These are phyloP conservation scores for Sylvia borin DNA, from an alignment of 2,797 vertebrate genomes.

Conservation along the genomic window DNA sequence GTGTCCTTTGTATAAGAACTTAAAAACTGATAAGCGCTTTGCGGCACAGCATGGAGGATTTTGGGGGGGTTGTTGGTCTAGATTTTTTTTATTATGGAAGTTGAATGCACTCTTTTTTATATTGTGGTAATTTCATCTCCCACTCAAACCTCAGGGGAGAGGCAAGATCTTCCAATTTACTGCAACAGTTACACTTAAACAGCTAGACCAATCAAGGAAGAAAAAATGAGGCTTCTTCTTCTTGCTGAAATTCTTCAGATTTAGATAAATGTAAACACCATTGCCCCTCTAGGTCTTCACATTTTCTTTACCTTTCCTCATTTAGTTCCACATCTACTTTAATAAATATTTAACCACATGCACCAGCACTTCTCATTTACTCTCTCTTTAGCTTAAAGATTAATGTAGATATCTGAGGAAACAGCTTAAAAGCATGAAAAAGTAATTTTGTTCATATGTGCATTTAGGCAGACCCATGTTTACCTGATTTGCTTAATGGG, in stretches of 20 bases:
- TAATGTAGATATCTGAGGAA: slow-evolving; percentile 38
- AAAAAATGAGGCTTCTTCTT: neutral
- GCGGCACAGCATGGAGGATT: neutral
- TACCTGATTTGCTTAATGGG: slow-evolving; percentile 23
- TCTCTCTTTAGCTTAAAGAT: slow-evolving; percentile 55
- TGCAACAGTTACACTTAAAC: neutral
- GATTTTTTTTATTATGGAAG: neutral
- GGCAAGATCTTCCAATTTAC: neutral
- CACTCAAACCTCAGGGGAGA: neutral
- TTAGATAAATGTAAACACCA: slow-evolving; percentile 27
- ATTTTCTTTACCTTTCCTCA: slow-evolving; percentile 48
- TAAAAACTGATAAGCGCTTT: neutral
- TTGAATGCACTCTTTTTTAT: neutral
- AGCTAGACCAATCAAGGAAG: neutral
- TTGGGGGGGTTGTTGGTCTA: neutral
- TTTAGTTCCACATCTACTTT: slow-evolving; percentile 39
- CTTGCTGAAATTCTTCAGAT: neutral
- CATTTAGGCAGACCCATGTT: neutral
- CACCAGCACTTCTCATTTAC: slow-evolving; percentile 29
- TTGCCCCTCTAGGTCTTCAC: neutral
- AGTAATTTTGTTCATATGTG: slow-evolving; percentile 9
- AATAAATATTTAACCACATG: slow-evolving; percentile 65
- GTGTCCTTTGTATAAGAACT: neutral
- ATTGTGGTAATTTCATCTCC: neutral
- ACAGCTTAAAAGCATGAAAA: slow-evolving; percentile 4